A percentile compares a stretch with the other conserved stretches of the same genome.
phyloP scores from a whole-genome alignment of 2,888 invertebrate species.

The Omphaloscelis lunosa region DNA sequence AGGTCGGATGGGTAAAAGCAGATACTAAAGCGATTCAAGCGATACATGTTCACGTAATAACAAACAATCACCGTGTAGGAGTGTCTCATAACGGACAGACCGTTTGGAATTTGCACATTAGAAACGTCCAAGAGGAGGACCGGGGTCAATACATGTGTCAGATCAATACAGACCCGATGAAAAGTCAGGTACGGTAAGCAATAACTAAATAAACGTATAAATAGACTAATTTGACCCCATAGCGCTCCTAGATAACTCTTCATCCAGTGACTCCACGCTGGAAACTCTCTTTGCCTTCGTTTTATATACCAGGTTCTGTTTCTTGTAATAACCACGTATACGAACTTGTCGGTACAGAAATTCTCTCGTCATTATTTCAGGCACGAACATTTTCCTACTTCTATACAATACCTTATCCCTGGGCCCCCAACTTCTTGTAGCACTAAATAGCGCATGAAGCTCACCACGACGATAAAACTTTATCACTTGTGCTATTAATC shows the following conservation, averaged over 20 bases:
- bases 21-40: conserved; percentile 98
- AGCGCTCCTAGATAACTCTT: conserved; percentile 76
- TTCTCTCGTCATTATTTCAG: conserved; percentile 89
- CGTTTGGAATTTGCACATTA: conserved; percentile 97
- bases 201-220: conserved; percentile 25
- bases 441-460: conserved; percentile 69
- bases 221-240: conserved; percentile 79
- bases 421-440: conserved; percentile 83
- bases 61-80: conserved; percentile 96
- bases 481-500: conserved; percentile 72
- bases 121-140: conserved; percentile 96
- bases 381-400: conserved; percentile 87
- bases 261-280: conserved; percentile 59
- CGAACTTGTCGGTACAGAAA: conserved; percentile 87
- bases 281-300: conserved; percentile 33
- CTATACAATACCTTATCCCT: conserved; percentile 79
- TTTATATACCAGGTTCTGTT: conserved; percentile 27
- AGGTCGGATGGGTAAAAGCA: conserved; percentile 98
- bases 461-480: conserved; percentile 64
- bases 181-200: conserved; percentile 94
- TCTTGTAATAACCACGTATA: conserved; percentile 80
- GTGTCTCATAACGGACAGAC: conserved; percentile 96
- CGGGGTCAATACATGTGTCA: conserved; percentile 98
- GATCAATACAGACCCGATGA: conserved; percentile 98
- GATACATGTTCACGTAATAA: conserved; percentile 97